A percentile compares a stretch with the other conserved stretches of the same genome.
These are phyloP conservation scores for Chloroceryle inda DNA, from an alignment of 2,797 vertebrate genomes.

Conservation along the genomic window DNA sequence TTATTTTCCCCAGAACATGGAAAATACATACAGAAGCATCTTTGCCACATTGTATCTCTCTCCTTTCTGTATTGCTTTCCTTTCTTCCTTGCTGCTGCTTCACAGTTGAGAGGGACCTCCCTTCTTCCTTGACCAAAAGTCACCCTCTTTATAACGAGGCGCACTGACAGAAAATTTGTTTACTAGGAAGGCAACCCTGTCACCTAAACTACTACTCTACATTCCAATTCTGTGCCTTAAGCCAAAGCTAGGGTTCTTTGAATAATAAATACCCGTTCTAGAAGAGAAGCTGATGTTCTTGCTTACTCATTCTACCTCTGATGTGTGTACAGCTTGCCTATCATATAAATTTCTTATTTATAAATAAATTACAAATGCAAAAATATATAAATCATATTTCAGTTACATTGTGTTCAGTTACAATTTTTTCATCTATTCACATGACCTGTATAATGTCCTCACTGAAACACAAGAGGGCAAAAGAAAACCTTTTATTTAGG, in stretches of 20 bases:
- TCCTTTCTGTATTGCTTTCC: conserved; percentile 19
- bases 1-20: conserved; percentile 86
- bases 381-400: neutral
- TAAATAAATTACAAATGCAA: neutral
- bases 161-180: neutral
- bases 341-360: neutral
- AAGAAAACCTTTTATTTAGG: neutral
- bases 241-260: neutral
- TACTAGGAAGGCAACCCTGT: neutral
- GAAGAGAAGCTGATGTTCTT: neutral
- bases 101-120: conserved; percentile 26
- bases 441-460: neutral
- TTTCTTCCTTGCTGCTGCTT: conserved; percentile 73
- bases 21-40: conserved; percentile 79
- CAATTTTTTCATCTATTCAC: neutral
- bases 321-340: neutral
- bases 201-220: neutral
- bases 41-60: conserved; percentile 82
- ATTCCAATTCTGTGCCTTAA: neutral
- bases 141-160: conserved; percentile 50
- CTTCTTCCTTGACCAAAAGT: conserved; percentile 72
- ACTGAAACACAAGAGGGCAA: neutral
- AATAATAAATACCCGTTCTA: neutral
- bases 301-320: neutral
- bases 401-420: neutral